phyloP scores from a whole-genome alignment of 2,888 invertebrate genomes.

The Caenorhabditis sulstoni region DNA sequence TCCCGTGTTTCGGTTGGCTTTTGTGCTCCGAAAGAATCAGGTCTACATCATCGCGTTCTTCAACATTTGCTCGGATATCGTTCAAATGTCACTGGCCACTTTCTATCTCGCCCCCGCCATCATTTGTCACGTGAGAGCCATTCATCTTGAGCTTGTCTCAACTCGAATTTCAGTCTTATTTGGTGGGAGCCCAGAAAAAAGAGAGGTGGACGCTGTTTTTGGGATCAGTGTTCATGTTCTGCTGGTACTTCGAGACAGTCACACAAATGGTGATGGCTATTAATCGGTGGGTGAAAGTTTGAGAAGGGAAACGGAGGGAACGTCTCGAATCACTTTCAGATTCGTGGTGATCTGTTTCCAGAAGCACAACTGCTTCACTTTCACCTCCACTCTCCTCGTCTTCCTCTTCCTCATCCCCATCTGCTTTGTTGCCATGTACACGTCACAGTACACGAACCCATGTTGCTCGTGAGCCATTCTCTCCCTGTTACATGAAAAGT shows the following conservation, averaged over 20 bases:
- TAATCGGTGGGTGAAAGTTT: neutral
- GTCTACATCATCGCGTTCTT: slow-evolving; percentile 8
- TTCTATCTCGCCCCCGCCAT: slow-evolving; percentile 8
- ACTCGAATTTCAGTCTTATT: slow-evolving; percentile 3
- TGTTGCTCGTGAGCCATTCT: slow-evolving; percentile 3
- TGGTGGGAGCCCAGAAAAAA: neutral
- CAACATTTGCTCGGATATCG: slow-evolving; percentile 3
- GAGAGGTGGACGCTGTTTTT: slow-evolving; percentile 1
- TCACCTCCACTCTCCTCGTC: neutral
- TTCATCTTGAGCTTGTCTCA: neutral
- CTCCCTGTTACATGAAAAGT: neutral
- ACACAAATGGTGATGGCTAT: slow-evolving; percentile 10
- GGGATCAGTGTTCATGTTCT: slow-evolving; percentile 9
- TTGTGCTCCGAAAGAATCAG: slow-evolving; percentile 1
- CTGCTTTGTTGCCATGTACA: slow-evolving; percentile 12
- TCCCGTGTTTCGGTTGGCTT: slow-evolving; percentile 5
- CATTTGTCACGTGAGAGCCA: neutral
- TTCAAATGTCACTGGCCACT: slow-evolving; percentile 4
- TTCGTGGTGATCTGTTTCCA: slow-evolving; percentile 7
- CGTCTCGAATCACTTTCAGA: neutral
- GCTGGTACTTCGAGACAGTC: slow-evolving; percentile 7
- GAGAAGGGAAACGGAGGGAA: too few species aligned
- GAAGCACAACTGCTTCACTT: neutral
- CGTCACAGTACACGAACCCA: slow-evolving; percentile 3
- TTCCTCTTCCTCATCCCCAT: neutral